Base-by-base conservation (phyloP, 2,113 vertebrate genomes). In the Suricata suricatta region DNA sequence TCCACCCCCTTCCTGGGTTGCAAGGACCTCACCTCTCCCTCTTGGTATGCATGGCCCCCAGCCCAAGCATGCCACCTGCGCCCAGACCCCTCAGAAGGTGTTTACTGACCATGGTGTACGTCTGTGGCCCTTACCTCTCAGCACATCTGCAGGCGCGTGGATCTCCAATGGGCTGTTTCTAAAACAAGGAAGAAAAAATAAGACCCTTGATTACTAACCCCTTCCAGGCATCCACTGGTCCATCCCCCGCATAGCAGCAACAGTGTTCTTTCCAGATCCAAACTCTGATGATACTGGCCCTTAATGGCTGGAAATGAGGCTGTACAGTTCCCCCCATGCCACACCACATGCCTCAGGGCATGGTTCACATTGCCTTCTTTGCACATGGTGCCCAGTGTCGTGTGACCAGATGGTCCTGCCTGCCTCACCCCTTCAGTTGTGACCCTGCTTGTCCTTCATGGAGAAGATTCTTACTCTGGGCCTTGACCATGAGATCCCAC, bases 331-430 rank as follows among this genome's bases (percentile, higher is more conserved):
- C 2, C 27, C 0, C 64, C 9, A 2, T 15, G 7, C 57, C 17
- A 31, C 35, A 33, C n/a, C 5, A 25, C 12, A 31, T n/a, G n/a
- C 80, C 41, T 9, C 5, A 11, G 52, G 23, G 50, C 68, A 7
- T 5, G 1, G 0, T 77, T 64, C 57, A 1, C 27, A 6, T 33
- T 31, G 29, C 41, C 81, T 66, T 12, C 17, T 86, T 16, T 66
- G 44, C 69, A 16, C 9, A 6, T 7, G 0, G 44, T 41, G 44
- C 44, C 80, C 2, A 0, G 10, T 52, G 27, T 41, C 11, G 0
- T 57, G 50, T 8, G 41, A 21, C 79, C 44, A 3, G n/a, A 6
- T 38, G 27, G 17, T 31, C 23, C 16, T 74, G 54, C 64, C 64
- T 23, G 7, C 38, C 68, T 63, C 31, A 3, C 21, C 23, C 15